Evolutionary conservation across 2,888 invertebrate species (phyloP).

Genomic region (Scelioninae gen. 2): DNA sequence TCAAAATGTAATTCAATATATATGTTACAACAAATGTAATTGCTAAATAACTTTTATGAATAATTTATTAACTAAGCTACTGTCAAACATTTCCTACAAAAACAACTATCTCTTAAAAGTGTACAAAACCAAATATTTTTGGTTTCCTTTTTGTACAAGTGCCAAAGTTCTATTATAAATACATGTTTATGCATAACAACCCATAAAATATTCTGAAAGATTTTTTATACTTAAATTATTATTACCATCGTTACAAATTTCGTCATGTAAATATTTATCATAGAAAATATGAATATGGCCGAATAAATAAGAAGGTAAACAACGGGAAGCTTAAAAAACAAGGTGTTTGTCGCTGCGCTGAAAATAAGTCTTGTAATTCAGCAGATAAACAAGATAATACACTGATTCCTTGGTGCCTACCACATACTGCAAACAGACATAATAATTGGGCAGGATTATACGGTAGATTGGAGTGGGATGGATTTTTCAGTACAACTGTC

Average conservation of each 20-base stretch:
- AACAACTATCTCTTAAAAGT: no score
- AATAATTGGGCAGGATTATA: constrained; percentile 92
- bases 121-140: no score
- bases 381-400: constrained; percentile 87
- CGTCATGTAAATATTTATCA: not conserved
- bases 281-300: constrained; percentile 73
- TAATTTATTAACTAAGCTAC: constrained; percentile 20
- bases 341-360: constrained; percentile 88
- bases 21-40: no score
- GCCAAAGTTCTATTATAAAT: no score
- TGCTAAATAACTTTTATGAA: no score
- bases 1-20: no score
- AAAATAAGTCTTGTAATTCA: constrained; percentile 81
- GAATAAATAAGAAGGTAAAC: constrained; percentile 78
- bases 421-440: constrained; percentile 90
- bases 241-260: no score
- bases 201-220: no score
- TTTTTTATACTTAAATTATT: no score
- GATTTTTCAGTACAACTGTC: constrained; percentile 89
- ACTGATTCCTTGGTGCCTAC: constrained; percentile 91
- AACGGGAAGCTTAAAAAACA: constrained; percentile 72
- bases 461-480: constrained; percentile 88
- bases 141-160: not conserved
- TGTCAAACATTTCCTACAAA: no score
- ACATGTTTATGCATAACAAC: no score